A percentile compares a stretch with the other conserved stretches of the same genome.
These are phyloP conservation scores for Cyclina sinensis DNA, from an alignment of 1,140 invertebrate genomes.

Conservation along the genomic window DNA sequence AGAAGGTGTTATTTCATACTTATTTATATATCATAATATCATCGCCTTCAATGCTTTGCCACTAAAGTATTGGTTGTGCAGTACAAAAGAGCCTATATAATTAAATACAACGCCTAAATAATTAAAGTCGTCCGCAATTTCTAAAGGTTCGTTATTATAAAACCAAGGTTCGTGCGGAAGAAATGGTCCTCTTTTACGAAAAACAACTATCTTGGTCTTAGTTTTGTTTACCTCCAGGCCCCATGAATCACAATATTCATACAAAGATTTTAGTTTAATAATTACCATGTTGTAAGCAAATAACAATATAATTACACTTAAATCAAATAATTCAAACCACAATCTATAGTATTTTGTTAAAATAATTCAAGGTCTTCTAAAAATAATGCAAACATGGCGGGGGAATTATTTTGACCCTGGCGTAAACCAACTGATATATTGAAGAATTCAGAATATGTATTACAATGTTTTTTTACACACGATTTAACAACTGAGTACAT, in stretches of 20 bases:
- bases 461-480: not conserved
- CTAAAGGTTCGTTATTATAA: not conserved
- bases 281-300: too few species aligned
- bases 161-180: not conserved
- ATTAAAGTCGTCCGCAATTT: not conserved
- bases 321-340: not conserved
- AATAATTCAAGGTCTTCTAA: conserved; percentile 1
- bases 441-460: not conserved
- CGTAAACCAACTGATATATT: not conserved
- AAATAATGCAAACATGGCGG: not conserved
- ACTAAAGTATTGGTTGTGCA: conserved; percentile 5
- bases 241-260: not conserved
- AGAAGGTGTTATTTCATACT: not conserved
- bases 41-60: conserved; percentile 38
- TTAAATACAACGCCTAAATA: conserved; percentile 58
- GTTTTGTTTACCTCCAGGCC: not conserved
- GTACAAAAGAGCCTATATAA: conserved; percentile 50
- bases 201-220: not conserved
- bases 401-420: not conserved
- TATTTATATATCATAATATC: not conserved
- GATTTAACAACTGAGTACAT: not conserved
- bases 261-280: not conserved
- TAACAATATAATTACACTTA: too few species aligned
- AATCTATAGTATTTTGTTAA: not conserved
- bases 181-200: not conserved